Base-by-base conservation (phyloP, 2,888 invertebrate species). In the Cantharis rustica region DNA sequence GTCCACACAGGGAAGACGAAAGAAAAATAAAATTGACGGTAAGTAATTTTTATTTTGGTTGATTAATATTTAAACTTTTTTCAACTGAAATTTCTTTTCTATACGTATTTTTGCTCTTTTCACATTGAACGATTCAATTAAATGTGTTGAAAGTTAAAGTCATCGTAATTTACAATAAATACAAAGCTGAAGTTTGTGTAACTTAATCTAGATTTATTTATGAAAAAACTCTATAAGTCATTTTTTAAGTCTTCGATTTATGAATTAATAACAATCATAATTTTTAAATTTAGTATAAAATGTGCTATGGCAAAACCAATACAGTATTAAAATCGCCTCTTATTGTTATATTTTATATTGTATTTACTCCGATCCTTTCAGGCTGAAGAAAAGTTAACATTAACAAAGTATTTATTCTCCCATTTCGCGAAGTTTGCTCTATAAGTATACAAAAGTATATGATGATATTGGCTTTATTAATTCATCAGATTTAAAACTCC, bases 21-120 rank as follows among this genome's bases (percentile, higher is more conserved):
- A 90, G 93, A 82, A 94, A 95, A 87, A 91, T 92, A 84, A 94
- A 93, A 87, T 89, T 96, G 82, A 93, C 95, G 90, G 96, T 95
- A 89, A 91, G 90, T 88, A n/a, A 66, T 20, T 13, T 16, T 47
- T 47, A 47, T 47, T 5, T 47, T n/a, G 1, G 9, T n/a, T 63
- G 10, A 63, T 63, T 63, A 20, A 63, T 16, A 17, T 63, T 63
- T 63, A 3, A 47, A 47, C n/a, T 63, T 63, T 63, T 16, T 4
- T 47, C 4, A 47, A 47, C 5, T 7, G 2, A 47, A 47, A n/a
- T 47, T n/a, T n/a, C 4, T 47, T 47, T 47, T 20, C 20, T 20
- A 2, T 20, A 20, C 27, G 5, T 7, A 47, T 47, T n/a, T 0
- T n/a, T n/a, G 13, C 9, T 2, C n/a, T 3, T n/a, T 47, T n/a